These are phyloP conservation scores for Nomada flava DNA, from an alignment of 2,888 invertebrate species.

Conservation along the genomic window DNA sequence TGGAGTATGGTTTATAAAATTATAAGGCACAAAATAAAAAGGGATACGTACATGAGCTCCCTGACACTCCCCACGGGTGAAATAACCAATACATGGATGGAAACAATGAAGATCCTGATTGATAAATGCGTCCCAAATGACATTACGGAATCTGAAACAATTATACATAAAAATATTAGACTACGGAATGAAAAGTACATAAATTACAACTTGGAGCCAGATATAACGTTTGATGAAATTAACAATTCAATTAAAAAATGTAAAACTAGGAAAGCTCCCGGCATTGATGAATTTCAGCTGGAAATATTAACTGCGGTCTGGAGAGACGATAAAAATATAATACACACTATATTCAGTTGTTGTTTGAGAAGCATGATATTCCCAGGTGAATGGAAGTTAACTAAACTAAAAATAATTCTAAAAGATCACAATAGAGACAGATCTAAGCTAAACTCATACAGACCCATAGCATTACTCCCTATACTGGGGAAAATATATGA, in stretches of 20 bases:
- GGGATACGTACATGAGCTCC: not conserved
- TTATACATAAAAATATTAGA: not conserved
- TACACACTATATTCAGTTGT: not conserved
- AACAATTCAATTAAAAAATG: not conserved
- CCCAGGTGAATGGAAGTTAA: constrained; percentile 18
- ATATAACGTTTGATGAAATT: not conserved
- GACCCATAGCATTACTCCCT: not conserved
- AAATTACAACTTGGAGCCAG: not conserved
- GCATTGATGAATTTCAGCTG: not conserved
- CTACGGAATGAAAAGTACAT: not conserved
- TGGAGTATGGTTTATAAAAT: constrained; percentile 39
- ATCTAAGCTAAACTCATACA: not conserved
- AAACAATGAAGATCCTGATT: not conserved
- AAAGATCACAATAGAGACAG: constrained; percentile 8
- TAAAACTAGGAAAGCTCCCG: not conserved
- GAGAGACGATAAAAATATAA: not conserved
- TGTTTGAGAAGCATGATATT: not conserved
- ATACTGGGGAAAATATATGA: not conserved
- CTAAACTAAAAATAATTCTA: not conserved
- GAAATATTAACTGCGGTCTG: not conserved
- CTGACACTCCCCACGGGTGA: not conserved
- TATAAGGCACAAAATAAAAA: not conserved
- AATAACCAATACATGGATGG: not conserved
- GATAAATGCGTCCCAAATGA: not conserved
- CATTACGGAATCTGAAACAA: not conserved